Conservation (phyloP, 2,888 invertebrate species). For the Blastobasis adustella region DNA sequence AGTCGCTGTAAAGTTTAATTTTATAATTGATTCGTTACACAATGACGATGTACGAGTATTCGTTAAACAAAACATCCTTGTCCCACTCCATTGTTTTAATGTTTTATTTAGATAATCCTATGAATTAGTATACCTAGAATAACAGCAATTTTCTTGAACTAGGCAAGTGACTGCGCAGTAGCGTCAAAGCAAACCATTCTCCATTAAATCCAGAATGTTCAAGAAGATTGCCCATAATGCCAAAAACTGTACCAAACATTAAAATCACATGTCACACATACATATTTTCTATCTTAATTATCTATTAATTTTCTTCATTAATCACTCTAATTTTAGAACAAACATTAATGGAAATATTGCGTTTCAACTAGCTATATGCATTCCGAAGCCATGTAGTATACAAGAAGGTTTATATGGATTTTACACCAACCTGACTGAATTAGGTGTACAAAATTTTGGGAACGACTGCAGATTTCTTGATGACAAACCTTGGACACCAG, state of each 20-base stretch:
- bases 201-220: background rate
- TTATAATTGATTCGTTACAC: too few species aligned
- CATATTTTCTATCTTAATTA: background rate
- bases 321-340: background rate
- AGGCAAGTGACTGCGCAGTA: background rate
- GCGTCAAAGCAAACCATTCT: background rate
- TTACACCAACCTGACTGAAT: conserved; percentile 16
- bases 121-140: background rate
- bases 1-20: too few species aligned
- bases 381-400: conserved; percentile 29
- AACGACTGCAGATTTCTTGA: conserved; percentile 25
- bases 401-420: conserved; percentile 18
- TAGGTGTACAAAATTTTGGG: conserved; percentile 20
- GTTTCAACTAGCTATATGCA: conserved; percentile 24
- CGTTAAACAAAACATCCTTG: background rate
- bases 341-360: background rate
- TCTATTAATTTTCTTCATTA: background rate
- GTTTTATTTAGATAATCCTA: background rate
- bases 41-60: too few species aligned
- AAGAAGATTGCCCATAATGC: too few species aligned
- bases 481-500: conserved; percentile 29
- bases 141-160: background rate
- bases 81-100: background rate
- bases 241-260: background rate
- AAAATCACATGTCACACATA: background rate